These are phyloP conservation scores for Drymonia ruficornis DNA, from an alignment of 2,888 invertebrate genomes.

Conservation along the genomic window DNA sequence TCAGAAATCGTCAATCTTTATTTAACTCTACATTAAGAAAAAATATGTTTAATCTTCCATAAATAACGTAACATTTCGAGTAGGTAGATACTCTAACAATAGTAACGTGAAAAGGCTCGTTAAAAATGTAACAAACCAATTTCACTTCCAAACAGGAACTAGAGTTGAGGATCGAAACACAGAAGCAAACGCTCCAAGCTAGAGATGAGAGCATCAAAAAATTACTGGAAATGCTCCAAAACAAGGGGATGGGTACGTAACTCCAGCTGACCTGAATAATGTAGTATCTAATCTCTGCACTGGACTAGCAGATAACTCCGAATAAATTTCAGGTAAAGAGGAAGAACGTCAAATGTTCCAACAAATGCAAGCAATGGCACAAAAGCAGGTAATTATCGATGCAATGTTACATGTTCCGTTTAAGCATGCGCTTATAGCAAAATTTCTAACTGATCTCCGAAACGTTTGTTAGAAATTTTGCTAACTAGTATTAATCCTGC, in stretches of 20 bases:
- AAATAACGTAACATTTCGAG: too few species aligned
- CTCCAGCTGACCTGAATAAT: constrained; percentile 21
- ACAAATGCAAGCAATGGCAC: constrained; percentile 98
- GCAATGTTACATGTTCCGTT: constrained; percentile 43
- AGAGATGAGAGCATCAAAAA: constrained; percentile 99
- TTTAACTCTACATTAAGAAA: too few species aligned
- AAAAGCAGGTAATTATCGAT: constrained; percentile 92
- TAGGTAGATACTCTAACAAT: too few species aligned
- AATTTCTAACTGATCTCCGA: constrained; percentile 42
- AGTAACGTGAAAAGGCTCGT: neutral
- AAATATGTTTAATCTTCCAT: too few species aligned
- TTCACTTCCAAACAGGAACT: constrained; percentile 88
- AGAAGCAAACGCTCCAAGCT: constrained; percentile 98
- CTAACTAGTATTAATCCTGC: constrained; percentile 50
- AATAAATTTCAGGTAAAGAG: constrained; percentile 92
- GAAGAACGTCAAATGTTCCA: constrained; percentile 98
- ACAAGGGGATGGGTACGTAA: constrained; percentile 96
- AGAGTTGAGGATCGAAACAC: constrained; percentile 98
- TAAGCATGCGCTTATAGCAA: constrained; percentile 36
- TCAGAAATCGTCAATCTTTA: too few species aligned
- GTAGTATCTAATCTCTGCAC: constrained; percentile 18
- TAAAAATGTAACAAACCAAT: constrained; percentile 16
- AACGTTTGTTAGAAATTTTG: constrained; percentile 54
- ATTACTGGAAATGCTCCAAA: constrained; percentile 98
- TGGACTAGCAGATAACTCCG: constrained; percentile 53